Percentiles rank a stretch among this genome's conserved stretches.
Conservation (phyloP, 1,140 invertebrate genomes). For the Homalodisca vitripennis region DNA sequence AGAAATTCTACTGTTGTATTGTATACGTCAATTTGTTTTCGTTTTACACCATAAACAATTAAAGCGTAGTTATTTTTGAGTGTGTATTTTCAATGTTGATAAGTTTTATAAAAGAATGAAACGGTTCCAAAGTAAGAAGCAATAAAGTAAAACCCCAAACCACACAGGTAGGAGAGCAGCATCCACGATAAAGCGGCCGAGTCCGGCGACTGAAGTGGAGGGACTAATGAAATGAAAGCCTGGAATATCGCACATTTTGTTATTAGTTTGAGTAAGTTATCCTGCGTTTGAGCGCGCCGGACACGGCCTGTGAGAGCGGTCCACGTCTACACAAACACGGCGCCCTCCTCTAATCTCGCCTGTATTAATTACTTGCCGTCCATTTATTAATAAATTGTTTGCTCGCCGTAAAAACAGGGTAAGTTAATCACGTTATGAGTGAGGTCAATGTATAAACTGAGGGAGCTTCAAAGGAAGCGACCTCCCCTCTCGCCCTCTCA, state of each 20-base stretch:
- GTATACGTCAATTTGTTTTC: no score
- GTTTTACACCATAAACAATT: no score
- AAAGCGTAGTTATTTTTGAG: no score
- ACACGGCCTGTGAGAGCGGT: background rate
- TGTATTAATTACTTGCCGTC: background rate
- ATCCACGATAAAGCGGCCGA: no score
- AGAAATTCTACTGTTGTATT: no score
- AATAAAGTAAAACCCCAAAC: no score
- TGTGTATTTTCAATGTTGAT: no score
- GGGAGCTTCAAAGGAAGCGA: background rate
- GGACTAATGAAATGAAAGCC: no score
- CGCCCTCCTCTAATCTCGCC: background rate
- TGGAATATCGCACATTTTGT: background rate
- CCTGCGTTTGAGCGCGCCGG: background rate
- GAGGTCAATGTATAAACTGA: background rate
- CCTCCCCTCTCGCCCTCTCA: background rate
- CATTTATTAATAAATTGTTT: conserved; percentile 1
- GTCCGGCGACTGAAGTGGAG: no score
- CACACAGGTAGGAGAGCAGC: no score
- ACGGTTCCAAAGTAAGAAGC: no score
- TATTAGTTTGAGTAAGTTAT: background rate
- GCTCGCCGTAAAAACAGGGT: background rate
- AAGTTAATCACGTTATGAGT: background rate
- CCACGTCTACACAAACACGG: background rate
- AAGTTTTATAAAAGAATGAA: no score